These are phyloP conservation scores for Pomatostomus ruficeps DNA, from an alignment of 2,113 vertebrate species.

Conservation along the genomic window DNA sequence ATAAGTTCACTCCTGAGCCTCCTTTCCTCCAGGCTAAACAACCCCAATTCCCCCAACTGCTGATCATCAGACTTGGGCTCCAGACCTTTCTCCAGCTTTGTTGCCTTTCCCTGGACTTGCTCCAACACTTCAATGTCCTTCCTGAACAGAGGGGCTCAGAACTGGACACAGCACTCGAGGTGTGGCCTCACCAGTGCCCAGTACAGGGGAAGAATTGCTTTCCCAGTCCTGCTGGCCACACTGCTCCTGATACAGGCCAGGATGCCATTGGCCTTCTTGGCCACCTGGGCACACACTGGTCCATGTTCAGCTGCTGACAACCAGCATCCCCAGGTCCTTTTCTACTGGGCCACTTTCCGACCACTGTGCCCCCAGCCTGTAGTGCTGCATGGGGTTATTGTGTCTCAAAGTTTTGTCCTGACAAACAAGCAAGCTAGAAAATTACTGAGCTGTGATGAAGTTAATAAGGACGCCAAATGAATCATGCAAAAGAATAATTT, in stretches of 20 bases:
- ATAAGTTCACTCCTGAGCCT: background rate
- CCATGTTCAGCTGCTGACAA: background rate
- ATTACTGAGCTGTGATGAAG: background rate
- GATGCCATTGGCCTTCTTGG: background rate
- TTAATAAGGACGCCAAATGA: background rate
- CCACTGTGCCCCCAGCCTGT: background rate
- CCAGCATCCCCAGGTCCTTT: background rate
- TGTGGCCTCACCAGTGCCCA: background rate
- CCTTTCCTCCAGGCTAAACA: background rate
- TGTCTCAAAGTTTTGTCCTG: background rate
- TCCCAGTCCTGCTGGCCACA: background rate
- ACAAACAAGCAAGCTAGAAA: background rate
- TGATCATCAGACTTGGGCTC: background rate
- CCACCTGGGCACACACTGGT: background rate
- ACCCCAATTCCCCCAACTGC: background rate
- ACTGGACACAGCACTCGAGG: accelerated
- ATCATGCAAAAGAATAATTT: background rate
- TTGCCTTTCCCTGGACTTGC: background rate
- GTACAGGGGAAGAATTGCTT: background rate
- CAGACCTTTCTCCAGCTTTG: background rate
- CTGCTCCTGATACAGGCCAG: background rate
- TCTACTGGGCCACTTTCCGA: background rate
- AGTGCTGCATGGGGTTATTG: background rate
- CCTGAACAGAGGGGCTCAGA: background rate
- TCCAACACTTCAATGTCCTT: background rate